phyloP scores from a whole-genome alignment of 2,888 invertebrate species.

The Phlogophora meticulosa region DNA sequence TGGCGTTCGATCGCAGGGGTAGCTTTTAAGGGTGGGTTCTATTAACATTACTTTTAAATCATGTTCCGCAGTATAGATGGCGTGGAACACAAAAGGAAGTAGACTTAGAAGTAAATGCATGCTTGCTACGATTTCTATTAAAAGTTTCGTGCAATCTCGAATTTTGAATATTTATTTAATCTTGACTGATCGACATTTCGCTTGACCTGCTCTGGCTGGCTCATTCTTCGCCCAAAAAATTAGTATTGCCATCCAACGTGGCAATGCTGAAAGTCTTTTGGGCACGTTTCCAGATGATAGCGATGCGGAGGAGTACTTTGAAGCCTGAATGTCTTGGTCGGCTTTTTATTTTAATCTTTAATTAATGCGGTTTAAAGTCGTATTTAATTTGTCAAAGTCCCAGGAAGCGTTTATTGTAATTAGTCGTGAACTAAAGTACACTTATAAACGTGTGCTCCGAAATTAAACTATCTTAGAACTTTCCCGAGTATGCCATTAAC shows the following conservation, averaged over 20 bases:
- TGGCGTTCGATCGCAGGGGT: conserved; percentile 75
- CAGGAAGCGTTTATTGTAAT: conserved; percentile 27
- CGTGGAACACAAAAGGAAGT: conserved; percentile 4
- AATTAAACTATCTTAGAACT: conserved; percentile 49
- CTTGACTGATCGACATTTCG: no score
- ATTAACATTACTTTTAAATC: conserved; percentile 5
- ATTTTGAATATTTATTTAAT: no score
- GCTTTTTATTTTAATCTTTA: neutral
- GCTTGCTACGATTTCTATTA: neutral
- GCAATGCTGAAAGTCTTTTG: no score
- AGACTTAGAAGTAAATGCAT: conserved; percentile 4
- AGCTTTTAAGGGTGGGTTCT: conserved; percentile 52
- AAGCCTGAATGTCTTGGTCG: no score
- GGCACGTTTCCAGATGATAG: no score
- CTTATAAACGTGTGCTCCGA: conserved; percentile 36
- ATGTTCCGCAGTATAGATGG: conserved; percentile 54
- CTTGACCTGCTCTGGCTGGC: no score
- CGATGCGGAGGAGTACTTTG: no score
- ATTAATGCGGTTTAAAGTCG: neutral
- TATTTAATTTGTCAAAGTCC: conserved; percentile 25
- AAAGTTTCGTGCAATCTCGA: no score
- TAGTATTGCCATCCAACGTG: no score
- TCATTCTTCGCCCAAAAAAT: no score
- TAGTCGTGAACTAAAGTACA: conserved; percentile 28
- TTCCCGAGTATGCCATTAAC: conserved; percentile 43